Evolutionary conservation across 2,113 vertebrate species (phyloP).

Genomic region (Excalfactoria chinensis): DNA sequence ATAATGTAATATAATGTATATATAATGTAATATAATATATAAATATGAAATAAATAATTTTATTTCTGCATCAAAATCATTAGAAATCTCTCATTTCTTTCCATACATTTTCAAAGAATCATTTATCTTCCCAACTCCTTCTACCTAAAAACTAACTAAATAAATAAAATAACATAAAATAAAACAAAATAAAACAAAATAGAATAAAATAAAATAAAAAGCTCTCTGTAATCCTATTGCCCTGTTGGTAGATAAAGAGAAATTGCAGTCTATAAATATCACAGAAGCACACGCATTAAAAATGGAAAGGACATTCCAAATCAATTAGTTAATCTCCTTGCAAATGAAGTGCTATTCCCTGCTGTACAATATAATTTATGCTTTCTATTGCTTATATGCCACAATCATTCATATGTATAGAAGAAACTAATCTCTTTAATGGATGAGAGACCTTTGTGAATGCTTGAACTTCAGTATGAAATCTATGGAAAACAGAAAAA

Average conservation of each 20-base stretch:
- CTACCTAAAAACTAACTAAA: background rate
- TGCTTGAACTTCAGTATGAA: background rate
- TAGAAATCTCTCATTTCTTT: background rate
- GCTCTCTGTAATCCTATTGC: background rate
- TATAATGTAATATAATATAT: too few relatives aligned
- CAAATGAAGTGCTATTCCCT: background rate
- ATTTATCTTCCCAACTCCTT: background rate
- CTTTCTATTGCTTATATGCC: constrained; percentile 8
- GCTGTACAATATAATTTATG: background rate
- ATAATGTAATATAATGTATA: too few relatives aligned
- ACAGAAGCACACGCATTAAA: background rate
- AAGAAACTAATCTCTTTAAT: background rate
- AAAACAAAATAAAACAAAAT: too few relatives aligned
- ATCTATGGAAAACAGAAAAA: background rate
- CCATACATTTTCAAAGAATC: background rate
- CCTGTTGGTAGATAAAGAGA: background rate
- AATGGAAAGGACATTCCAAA: background rate
- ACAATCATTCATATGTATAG: background rate
- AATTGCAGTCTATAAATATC: background rate
- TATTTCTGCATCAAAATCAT: background rate
- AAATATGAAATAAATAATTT: too few relatives aligned
- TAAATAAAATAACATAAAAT: too few relatives aligned
- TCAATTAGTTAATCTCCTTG: background rate
- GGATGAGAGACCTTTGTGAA: background rate
- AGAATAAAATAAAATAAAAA: too few relatives aligned